Conservation (phyloP, 2,797 vertebrate genomes). For the Catharus ustulatus region DNA sequence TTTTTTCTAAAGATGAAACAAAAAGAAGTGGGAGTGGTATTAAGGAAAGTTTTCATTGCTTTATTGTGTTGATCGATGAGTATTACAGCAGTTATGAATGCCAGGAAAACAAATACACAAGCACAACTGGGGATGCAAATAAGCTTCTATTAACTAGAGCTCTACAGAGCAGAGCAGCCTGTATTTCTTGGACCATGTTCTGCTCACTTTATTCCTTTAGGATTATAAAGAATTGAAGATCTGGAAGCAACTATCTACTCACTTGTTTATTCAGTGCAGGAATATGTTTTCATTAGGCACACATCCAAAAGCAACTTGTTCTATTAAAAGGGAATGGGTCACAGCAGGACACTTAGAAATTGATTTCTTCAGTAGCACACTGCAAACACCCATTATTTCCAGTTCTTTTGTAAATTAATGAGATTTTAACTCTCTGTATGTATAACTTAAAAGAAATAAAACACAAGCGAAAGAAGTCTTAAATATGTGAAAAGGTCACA, state of each 20-base stretch:
- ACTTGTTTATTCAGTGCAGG: conserved; percentile 50
- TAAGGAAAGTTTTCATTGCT: not conserved
- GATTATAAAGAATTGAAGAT: conserved; percentile 56
- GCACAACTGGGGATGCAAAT: not conserved
- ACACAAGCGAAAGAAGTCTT: not conserved
- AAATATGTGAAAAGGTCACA: not conserved
- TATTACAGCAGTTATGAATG: not conserved
- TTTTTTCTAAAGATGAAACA: not conserved
- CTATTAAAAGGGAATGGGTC: conserved; percentile 53
- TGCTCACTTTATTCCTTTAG: conserved; percentile 47
- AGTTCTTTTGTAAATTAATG: conserved; percentile 45
- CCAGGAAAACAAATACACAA: not conserved
- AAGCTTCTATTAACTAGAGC: conserved; percentile 24
- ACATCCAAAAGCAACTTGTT: conserved; percentile 60
- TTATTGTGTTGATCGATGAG: not conserved
- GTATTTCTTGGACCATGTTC: conserved; percentile 27
- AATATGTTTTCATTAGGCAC: conserved; percentile 61
- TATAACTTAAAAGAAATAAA: conserved; percentile 8
- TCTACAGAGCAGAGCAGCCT: conserved; percentile 51
- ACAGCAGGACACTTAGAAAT: conserved; percentile 66
- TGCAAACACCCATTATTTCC: conserved; percentile 56
- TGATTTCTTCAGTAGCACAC: conserved; percentile 50
- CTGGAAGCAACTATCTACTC: conserved; percentile 52
- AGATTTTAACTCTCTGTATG: conserved; percentile 32
- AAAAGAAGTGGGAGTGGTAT: not conserved